phyloP scores from a whole-genome alignment of 2,113 vertebrate genomes.

The Mastomys coucha region DNA sequence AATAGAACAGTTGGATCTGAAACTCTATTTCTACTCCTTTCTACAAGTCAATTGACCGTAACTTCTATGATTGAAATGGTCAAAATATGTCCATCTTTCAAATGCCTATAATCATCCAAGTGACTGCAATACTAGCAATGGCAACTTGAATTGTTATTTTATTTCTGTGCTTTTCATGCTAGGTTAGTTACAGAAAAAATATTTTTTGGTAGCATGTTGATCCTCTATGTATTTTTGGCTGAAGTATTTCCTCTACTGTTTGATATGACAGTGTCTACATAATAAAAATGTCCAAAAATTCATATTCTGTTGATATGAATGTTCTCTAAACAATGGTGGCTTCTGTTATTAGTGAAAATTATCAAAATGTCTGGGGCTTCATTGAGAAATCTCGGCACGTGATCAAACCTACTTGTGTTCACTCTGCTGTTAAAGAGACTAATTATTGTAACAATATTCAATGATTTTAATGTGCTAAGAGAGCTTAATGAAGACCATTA shows the following conservation, averaged over 20 bases:
- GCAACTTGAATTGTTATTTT: slow-evolving; percentile 44
- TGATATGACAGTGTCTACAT: neutral
- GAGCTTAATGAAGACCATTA: slow-evolving; percentile 65
- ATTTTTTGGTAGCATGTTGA: slow-evolving; percentile 24
- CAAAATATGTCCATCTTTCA: slow-evolving; percentile 74
- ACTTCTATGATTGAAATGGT: slow-evolving; percentile 68
- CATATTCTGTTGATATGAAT: slow-evolving; percentile 7
- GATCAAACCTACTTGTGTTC: slow-evolving; percentile 66
- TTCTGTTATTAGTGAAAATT: slow-evolving; percentile 50
- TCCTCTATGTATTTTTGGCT: slow-evolving; percentile 35
- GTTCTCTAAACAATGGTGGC: neutral
- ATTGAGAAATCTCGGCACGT: slow-evolving; percentile 62
- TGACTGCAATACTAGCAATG: slow-evolving; percentile 33
- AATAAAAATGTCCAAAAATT: slow-evolving; percentile 8
- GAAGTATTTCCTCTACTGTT: slow-evolving; percentile 42
- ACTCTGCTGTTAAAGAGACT: slow-evolving; percentile 67
- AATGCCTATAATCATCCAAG: slow-evolving; percentile 66
- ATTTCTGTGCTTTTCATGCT: slow-evolving; percentile 66
- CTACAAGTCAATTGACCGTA: slow-evolving; percentile 71
- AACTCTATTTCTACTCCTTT: slow-evolving; percentile 70
- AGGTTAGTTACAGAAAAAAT: slow-evolving; percentile 70
- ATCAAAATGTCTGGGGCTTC: slow-evolving; percentile 51
- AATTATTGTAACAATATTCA: slow-evolving; percentile 71
- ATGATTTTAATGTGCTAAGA: slow-evolving; percentile 65
- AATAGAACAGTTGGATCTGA: slow-evolving; percentile 60